A percentile compares a stretch with the other conserved stretches of the same genome.
Evolutionary conservation across 2,797 vertebrate genomes (phyloP).

Genomic region (Gastrophryne carolinensis): DNA sequence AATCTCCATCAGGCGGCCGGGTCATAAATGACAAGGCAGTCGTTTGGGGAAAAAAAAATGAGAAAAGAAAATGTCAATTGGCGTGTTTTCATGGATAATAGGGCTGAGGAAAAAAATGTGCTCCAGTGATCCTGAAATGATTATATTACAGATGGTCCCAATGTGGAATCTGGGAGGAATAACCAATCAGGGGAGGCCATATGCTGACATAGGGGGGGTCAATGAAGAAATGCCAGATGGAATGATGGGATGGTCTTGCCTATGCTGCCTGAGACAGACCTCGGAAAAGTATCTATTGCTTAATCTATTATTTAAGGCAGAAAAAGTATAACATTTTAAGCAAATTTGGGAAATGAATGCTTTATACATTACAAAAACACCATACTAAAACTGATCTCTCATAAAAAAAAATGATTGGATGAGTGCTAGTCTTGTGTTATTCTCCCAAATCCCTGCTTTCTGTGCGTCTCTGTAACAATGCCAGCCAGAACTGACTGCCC

Average conservation of each 20-base stretch:
- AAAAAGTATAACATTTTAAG: too few species aligned
- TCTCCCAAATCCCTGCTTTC: too few species aligned
- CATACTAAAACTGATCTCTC: too few species aligned
- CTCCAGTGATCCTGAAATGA: constrained; percentile 18
- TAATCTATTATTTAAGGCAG: too few species aligned
- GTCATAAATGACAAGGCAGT: constrained; percentile 36
- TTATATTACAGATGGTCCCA: background rate
- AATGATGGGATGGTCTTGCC: background rate
- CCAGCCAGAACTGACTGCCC: too few species aligned
- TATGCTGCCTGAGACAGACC: background rate
- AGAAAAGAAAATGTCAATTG: constrained; percentile 12
- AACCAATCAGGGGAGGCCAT: background rate
- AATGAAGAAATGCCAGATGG: background rate
- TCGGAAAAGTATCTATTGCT: too few species aligned
- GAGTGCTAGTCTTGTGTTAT: too few species aligned
- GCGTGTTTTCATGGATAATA: constrained; percentile 22
- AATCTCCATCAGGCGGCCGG: constrained; percentile 25
- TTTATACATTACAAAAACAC: too few species aligned
- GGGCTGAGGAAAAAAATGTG: background rate
- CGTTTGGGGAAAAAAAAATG: background rate
- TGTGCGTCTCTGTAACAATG: too few species aligned
- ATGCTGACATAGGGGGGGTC: background rate
- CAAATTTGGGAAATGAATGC: too few species aligned
- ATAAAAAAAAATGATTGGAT: too few species aligned
- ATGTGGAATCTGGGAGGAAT: background rate